These are phyloP conservation scores for Lagopus muta DNA, from an alignment of 2,113 vertebrate genomes.

Conservation along the genomic window DNA sequence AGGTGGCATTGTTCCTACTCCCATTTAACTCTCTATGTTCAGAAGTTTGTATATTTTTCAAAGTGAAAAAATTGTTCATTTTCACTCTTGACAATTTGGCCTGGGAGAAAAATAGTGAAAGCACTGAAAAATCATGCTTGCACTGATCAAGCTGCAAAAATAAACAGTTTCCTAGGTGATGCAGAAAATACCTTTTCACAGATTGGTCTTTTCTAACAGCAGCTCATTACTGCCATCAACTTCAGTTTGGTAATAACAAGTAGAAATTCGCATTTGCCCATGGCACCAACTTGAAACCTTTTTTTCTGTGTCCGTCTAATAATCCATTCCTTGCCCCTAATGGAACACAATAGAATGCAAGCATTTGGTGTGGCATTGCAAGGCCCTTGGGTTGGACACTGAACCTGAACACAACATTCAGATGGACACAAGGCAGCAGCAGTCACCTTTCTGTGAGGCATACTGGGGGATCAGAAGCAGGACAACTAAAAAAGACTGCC, in stretches of 20 bases:
- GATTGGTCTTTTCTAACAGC: neutral
- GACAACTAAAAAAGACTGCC: neutral
- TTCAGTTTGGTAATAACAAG: neutral
- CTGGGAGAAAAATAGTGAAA: neutral
- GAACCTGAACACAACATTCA: neutral
- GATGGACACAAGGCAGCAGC: neutral
- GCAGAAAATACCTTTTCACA: neutral
- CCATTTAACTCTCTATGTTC: neutral
- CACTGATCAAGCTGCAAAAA: neutral
- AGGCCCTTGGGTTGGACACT: neutral
- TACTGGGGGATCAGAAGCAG: too few species aligned
- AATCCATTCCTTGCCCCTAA: neutral
- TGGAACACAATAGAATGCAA: neutral
- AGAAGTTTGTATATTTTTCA: neutral
- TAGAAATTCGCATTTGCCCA: neutral
- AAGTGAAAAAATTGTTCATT: conserved; percentile 2
- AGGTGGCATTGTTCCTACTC: neutral
- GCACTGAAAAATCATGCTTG: neutral
- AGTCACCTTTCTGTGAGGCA: neutral
- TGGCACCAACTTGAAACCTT: neutral
- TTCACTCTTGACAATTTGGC: neutral
- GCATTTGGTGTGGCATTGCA: neutral
- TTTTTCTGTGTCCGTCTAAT: neutral
- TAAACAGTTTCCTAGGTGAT: neutral
- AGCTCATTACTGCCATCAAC: neutral